Evolutionary conservation across 2,888 invertebrate genomes (phyloP), one percentile per base, ranked within the genome.

Genomic region (Argyresthia goedartella): DNA sequence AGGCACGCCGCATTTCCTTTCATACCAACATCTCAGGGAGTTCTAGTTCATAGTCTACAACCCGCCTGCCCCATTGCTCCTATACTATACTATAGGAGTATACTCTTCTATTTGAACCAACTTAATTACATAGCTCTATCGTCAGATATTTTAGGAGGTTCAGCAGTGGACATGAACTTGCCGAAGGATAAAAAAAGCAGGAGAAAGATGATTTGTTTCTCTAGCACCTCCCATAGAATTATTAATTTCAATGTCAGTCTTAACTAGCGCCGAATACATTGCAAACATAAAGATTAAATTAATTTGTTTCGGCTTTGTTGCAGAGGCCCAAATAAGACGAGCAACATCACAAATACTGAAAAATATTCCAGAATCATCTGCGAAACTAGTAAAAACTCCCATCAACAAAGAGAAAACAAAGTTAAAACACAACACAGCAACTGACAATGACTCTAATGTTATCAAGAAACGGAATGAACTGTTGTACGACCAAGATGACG

Each of bases 401-500:
- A 70, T 80, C 55, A 53, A 54, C 56, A 41, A 72, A 73, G 52
- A 58, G 59, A 13, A 49, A n/a, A 15, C n/a, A 6, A 0, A 15
- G 1, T 8, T 51, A 52, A 35, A 6, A 36, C 11, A 25, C 33
- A 51, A 11, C 39, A 39, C 13, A 39, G 16, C 51, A 4, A 52
- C 53, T 39, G 54, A 52, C 46, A 48, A 54, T 11, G 50, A 49
- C 10, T 14, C 59, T 0, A 59, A 65, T 55, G 56, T 9, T 8
- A 9, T 10, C 33, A 47, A 74, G 36, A 77, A 84, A 56, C 71
- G 88, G 13, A 69, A 79, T 50, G 63, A 63, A n/a, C 66, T 90
- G 1, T 57, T 89, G 41, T 90, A 89, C 60, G 72, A 74, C 0
- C 70, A 79, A 4, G 88, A 88, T 6, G 87, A 89, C 49, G 58